Base-by-base conservation (phyloP, 2,888 invertebrate species). In the Ctena decussata region DNA sequence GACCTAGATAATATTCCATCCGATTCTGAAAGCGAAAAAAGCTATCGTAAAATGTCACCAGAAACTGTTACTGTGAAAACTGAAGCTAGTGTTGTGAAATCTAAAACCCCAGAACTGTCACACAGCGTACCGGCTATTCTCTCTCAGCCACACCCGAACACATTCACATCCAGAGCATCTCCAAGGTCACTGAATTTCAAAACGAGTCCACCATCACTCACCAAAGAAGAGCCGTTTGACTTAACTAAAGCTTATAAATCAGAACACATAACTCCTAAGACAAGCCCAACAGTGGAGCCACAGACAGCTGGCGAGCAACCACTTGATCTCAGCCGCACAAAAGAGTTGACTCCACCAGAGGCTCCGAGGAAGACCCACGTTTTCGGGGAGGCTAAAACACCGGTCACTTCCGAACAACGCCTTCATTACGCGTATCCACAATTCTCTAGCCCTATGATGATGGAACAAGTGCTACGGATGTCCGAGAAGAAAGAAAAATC, bases 261-360 rank as follows among this genome's bases (percentile, higher is more conserved):
- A 5, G 78, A 87, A 37, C 80, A 87, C 44, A 24, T 82, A 27
- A 75, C 85, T 32, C 77, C 85, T n/a, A 53, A 87, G 18, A 83
- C 79, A 60, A 85, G 65, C 53, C 78, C 83, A 27, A 74, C 77
- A 12, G 46, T 32, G 93, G 96, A 77, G 98, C 98, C 95, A 97
- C 97, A 94, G 21, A 70, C 80, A 72, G 41, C 60, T 21, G 86
- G 82, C 6, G 91, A 91, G 74, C 91, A 90, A 70, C 98, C 98
- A 0, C 96, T 98, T 69, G 98, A 98, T 95, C 97, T 99, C 82
- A 97, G 97, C 71, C 85, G 74, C 97, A 98, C 92, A 96, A 98
- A 95, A 97, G 98, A 96, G 95, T 94, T 87, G 15, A 84, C 88
- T 1, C 89, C 91, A 6, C 84, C 87, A 3, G 92, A 93, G 44